Evolutionary conservation across 2,888 invertebrate species (phyloP), one percentile per base, ranked within the genome.

Genomic region (Heliconius aoede): DNA sequence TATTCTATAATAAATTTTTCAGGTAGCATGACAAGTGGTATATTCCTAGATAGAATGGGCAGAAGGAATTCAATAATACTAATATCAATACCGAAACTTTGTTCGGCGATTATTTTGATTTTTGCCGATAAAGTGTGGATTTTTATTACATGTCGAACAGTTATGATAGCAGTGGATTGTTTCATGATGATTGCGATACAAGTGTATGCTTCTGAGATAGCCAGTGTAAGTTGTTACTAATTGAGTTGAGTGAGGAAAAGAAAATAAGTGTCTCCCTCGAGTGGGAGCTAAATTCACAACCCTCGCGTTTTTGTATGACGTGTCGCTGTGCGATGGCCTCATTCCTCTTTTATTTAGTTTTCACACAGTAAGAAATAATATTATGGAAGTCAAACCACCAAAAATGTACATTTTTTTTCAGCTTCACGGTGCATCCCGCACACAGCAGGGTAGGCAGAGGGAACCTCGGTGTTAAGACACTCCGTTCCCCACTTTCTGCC

Each of bases 201-300:
- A 3, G 83, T 89, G 21, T 91, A 90, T 73, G 84, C 88, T 9
- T 88, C 90, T 0, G 91, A 91, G 71, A 84, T 91, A 69, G 88
- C 90, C 55, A 85, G 85, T 74, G 91, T 90, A 40, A 84, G 85
- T 84, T n/a, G n/a, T n/a, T n/a, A n/a, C n/a, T n/a, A n/a, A n/a
- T 76, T 32, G 32, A 32, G 32, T 9, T 1, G 9, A 32, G 32
- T 11, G 32, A 9, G 32, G 32, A 11, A 32, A 32, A 11, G 32
- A 32, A 32, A 32, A 32, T 32, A 32, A n/a, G n/a, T n/a, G n/a
- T 32, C 1, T 32, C 11, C 11, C 32, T 32, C 2, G 32, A 32
- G 32, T 32, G 11, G 11, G 32, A 32, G 32, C 9, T 32, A 32
- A 32, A 2, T 4, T 32, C n/a, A n/a, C 32, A 32, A 32, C 32